Conservation (phyloP, 2,888 invertebrate genomes). For the Agrotis segetum region DNA sequence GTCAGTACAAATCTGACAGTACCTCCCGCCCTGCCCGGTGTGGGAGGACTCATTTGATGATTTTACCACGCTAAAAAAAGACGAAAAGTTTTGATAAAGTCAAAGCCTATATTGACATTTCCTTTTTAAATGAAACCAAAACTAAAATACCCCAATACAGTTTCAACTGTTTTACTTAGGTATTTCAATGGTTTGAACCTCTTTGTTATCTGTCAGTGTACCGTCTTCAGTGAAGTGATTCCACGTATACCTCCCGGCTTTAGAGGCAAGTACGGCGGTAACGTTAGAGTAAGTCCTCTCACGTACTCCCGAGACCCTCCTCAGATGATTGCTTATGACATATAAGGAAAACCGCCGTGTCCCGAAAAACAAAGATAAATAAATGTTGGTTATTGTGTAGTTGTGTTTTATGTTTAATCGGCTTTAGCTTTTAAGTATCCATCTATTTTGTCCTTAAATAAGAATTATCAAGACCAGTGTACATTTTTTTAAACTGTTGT, state of each 20-base stretch:
- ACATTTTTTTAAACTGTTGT: too few relatives aligned
- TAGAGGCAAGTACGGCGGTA: conserved; percentile 16
- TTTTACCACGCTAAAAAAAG: too few relatives aligned
- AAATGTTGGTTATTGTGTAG: conserved; percentile 10
- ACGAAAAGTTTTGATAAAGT: too few relatives aligned
- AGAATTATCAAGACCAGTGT: too few relatives aligned
- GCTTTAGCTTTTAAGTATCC: not conserved
- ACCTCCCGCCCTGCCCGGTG: too few relatives aligned
- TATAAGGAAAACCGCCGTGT: conserved; percentile 60
- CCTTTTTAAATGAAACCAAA: too few relatives aligned
- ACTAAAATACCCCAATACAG: too few relatives aligned
- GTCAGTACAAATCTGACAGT: too few relatives aligned
- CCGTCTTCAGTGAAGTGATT: conserved; percentile 38
- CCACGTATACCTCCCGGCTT: conserved; percentile 22
- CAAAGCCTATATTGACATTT: too few relatives aligned
- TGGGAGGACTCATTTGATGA: too few relatives aligned
- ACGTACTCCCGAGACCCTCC: conserved; percentile 57
- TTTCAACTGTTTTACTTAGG: too few relatives aligned
- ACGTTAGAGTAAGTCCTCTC: conserved; percentile 50
- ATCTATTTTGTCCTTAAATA: not conserved
- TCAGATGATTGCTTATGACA: conserved; percentile 72
- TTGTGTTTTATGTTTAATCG: not conserved
- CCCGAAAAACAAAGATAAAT: conserved; percentile 54
- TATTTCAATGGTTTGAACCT: not conserved
- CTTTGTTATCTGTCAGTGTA: conserved; percentile 21